A percentile compares a stretch with the other conserved stretches of the same genome.
Evolutionary conservation across 2,797 vertebrate species (phyloP).

Genomic region (Eospalax fontanierii): DNA sequence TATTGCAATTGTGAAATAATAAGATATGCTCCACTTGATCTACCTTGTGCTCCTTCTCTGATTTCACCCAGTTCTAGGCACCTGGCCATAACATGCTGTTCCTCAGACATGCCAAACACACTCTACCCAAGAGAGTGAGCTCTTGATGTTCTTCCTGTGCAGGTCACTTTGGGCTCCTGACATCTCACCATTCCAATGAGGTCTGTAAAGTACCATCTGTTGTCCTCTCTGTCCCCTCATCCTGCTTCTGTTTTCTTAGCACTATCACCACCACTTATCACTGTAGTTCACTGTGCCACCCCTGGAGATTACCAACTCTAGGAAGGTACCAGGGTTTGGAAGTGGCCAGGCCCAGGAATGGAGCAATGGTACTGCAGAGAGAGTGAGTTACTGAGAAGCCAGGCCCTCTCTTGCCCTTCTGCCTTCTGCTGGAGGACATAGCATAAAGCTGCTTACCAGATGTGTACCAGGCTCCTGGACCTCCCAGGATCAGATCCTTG

Average conservation of each 20-base stretch:
- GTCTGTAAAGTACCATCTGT: background rate
- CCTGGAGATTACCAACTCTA: background rate
- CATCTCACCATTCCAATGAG: background rate
- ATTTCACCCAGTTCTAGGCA: constrained; percentile 34
- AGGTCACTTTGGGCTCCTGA: background rate
- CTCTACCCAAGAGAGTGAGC: background rate
- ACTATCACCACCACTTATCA: background rate
- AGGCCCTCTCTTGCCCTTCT: background rate
- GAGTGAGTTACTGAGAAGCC: background rate
- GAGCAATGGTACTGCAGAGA: background rate
- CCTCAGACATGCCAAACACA: background rate
- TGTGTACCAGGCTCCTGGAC: background rate
- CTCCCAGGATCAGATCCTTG: background rate
- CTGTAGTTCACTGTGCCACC: background rate
- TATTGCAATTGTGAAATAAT: background rate
- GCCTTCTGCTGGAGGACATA: background rate
- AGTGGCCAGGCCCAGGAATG: background rate
- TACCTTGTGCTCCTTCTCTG: background rate
- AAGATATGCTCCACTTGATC: background rate
- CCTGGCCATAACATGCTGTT: background rate
- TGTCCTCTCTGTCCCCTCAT: background rate
- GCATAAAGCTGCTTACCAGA: background rate
- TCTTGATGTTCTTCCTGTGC: background rate
- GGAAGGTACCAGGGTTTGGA: background rate
- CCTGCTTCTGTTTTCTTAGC: background rate